Conservation (phyloP, 1,140 invertebrate genomes). For the Halotydeus destructor region DNA sequence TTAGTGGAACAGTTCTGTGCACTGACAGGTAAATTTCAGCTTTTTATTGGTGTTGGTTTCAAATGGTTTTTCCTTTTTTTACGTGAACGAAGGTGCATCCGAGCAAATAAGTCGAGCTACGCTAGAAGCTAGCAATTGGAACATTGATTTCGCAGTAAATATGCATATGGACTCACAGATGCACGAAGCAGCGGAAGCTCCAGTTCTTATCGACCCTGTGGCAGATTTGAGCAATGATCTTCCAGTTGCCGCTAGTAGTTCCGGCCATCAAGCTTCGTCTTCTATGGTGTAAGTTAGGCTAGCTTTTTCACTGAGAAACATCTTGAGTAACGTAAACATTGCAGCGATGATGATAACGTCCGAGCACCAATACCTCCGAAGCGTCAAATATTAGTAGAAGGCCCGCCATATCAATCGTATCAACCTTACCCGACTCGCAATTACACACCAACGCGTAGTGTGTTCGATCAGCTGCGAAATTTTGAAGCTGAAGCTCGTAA, state of each 20-base stretch:
- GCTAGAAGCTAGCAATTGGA: constrained; percentile 31
- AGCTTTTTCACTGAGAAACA: too few species aligned
- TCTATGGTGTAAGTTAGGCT: too few species aligned
- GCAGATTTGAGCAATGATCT: constrained; percentile 15
- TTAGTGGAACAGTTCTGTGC: not conserved
- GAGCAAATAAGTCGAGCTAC: constrained; percentile 22
- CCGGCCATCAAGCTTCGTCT: too few species aligned
- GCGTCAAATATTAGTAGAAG: constrained; percentile 35
- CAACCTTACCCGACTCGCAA: not conserved
- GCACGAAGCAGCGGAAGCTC: too few species aligned
- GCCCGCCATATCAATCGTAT: constrained; percentile 18
- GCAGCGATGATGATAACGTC: too few species aligned
- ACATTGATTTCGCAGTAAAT: constrained; percentile 33
- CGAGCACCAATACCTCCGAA: constrained; percentile 41
- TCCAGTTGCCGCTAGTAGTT: not conserved
- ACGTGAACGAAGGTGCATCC: constrained; percentile 8
- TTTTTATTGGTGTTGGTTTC: not conserved
- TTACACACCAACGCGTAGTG: constrained; percentile 28
- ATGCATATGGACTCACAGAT: constrained; percentile 33
- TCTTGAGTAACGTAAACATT: too few species aligned
- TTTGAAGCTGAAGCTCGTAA: constrained; percentile 40
- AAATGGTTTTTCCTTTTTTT: constrained; percentile 3
- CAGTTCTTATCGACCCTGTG: constrained; percentile 20
- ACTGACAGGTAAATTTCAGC: not conserved
- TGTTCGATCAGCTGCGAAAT: constrained; percentile 43